Base-by-base conservation (phyloP, 2,888 invertebrate species). In the Microctonus brassicae region DNA sequence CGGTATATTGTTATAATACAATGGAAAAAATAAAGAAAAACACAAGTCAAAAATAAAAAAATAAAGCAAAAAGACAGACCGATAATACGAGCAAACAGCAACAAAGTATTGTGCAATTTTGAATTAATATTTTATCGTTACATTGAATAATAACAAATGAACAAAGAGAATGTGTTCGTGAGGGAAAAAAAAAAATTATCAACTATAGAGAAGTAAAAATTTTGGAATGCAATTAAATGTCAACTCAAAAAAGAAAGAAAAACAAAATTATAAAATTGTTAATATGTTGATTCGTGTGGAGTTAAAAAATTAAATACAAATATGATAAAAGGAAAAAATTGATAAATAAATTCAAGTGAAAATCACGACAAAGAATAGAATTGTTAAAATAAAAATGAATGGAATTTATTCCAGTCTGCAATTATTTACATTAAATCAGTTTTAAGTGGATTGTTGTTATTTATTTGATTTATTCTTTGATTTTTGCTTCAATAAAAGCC, bases 111-210 rank as follows among this genome's bases (percentile, higher is more conserved):
- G n/a, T 39, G 58, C 24, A 7, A 53, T 63, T 63, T 64, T 55
- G 63, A 58, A 57, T 64, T 29, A 42, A 33, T 39, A 63, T 69
- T 69, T 63, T 57, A 42, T 63, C 17, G 36, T 42, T 62, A 60
- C 17, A 69, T 33, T 36, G 62, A 52, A 62, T 24, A 33, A 4
- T 17, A 39, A 42, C 33, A 17, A 63, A 60, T 61, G 33, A 29
- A 26, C 33, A 62, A 24, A 58, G 68, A 24, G 29, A 33, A 52
- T 34, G 33, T 39, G 29, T 33, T 55, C 9, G 53, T 34, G 33
- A 61, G 9, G 34, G n/a, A 29, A 29, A 7, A 29, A 29, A 7
- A 29, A 29, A 29, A 29, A 29, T 29, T 5, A 29, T 29, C 29
- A 29, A 29, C 7, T 24, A 4, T 63, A 22, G 22, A 36, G 6